Percentiles rank a stretch among this genome's conserved stretches.
Conservation (phyloP, 2,797 vertebrate species). For the Eutrigla gurnardus region DNA sequence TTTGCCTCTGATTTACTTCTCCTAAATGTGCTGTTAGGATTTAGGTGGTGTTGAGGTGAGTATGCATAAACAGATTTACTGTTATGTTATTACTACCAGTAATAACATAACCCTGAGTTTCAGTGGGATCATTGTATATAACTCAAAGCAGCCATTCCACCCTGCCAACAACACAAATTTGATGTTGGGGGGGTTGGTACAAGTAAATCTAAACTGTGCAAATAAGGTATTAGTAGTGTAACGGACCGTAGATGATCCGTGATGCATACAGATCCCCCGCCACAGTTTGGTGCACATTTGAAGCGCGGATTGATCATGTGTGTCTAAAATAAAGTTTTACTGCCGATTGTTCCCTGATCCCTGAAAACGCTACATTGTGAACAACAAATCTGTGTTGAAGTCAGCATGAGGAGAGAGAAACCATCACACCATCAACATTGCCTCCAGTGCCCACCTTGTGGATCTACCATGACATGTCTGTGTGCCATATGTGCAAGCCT, state of each 20-base stretch:
- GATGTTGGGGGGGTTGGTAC: too few species aligned
- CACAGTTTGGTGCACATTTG: too few species aligned
- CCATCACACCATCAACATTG: too few species aligned
- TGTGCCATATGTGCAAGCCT: slow-evolving; percentile 91
- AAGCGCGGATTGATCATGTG: too few species aligned
- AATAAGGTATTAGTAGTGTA: neutral
- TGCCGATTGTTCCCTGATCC: too few species aligned
- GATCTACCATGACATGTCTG: slow-evolving; percentile 89
- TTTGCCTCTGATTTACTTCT: neutral
- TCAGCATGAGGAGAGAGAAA: neutral
- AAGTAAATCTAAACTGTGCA: neutral
- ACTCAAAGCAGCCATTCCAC: neutral
- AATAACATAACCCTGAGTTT: neutral
- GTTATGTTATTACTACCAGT: neutral
- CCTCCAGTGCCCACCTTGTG: slow-evolving; percentile 63
- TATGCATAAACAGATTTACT: neutral
- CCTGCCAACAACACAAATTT: neutral
- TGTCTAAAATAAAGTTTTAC: too few species aligned
- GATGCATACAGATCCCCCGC: too few species aligned
- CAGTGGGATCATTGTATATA: neutral
- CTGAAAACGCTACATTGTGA: too few species aligned
- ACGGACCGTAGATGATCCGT: too few species aligned
- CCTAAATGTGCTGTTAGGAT: too few species aligned
- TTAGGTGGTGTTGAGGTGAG: neutral
- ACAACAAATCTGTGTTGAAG: too few species aligned